A percentile compares a stretch with the other conserved stretches of the same genome.
These are phyloP conservation scores for Passerculus sandwichensis DNA, from an alignment of 2,797 vertebrate species.

Conservation along the genomic window DNA sequence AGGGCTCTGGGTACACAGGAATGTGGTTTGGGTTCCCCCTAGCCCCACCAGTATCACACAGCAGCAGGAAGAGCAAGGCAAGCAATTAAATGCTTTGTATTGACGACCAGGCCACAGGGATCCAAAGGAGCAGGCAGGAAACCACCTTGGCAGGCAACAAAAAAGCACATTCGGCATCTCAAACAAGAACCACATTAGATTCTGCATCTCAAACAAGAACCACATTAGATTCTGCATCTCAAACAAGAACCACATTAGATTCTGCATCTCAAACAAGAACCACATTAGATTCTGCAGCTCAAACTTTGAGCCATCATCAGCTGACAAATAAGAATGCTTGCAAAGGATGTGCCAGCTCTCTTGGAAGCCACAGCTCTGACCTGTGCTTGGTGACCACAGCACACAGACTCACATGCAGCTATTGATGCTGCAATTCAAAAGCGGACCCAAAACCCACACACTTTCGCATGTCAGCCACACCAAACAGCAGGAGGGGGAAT, in stretches of 20 bases:
- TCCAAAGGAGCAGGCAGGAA: neutral
- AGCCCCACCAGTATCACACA: neutral
- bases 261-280: neutral
- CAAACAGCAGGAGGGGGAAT: neutral
- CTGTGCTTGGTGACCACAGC: neutral
- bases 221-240: neutral
- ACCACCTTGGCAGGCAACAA: neutral
- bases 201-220: neutral
- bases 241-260: neutral
- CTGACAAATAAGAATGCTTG: neutral
- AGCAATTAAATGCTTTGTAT: fast-evolving
- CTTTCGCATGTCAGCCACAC: fast-evolving
- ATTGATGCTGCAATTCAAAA: neutral
- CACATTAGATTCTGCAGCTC: neutral
- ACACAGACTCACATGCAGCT: neutral
- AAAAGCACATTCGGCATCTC: neutral
- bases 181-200: neutral
- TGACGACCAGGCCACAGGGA: neutral
- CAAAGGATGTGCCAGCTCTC: neutral
- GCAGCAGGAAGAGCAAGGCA: neutral
- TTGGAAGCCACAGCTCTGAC: neutral
- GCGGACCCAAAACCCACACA: neutral
- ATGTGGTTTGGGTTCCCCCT: neutral
- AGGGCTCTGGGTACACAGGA: neutral
- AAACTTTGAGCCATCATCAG: neutral